Conservation (phyloP, 2,113 vertebrate species). For the Leiothrix lutea region DNA sequence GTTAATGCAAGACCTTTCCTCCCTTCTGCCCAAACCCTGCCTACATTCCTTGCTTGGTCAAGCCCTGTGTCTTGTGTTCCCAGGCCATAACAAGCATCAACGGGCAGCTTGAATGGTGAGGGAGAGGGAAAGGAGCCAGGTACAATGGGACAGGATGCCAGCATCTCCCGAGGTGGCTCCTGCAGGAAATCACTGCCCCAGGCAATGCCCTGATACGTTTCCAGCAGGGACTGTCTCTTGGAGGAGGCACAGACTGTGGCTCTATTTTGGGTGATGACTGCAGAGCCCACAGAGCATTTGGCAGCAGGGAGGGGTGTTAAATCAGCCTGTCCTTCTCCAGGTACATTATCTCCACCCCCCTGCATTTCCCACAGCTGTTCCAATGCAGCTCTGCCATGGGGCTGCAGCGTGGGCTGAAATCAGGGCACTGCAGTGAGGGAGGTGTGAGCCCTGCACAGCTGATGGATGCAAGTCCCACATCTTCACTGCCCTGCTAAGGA, state of each 20-base stretch:
- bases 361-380: background rate
- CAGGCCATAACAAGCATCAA: background rate
- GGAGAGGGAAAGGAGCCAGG: background rate
- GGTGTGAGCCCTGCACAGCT: accelerated
- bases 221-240: background rate
- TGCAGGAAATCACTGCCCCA: background rate
- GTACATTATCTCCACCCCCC: background rate
- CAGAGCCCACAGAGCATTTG: background rate
- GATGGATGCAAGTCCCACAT: background rate
- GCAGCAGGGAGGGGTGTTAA: background rate
- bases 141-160: background rate
- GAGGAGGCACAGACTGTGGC: background rate
- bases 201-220: background rate
- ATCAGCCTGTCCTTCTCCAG: background rate
- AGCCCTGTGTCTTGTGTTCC: background rate
- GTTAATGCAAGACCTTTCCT: background rate
- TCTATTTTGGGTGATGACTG: background rate
- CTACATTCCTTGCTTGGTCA: background rate
- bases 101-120: background rate
- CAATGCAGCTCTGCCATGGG: accelerated
- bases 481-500: background rate
- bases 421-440: background rate
- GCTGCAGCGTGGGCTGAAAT: background rate
- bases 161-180: background rate
- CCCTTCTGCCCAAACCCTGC: background rate